Evolutionary conservation across 2,888 invertebrate genomes (phyloP), one percentile per base, ranked within the genome.

Genomic region (Rotaria magnacalcarata): DNA sequence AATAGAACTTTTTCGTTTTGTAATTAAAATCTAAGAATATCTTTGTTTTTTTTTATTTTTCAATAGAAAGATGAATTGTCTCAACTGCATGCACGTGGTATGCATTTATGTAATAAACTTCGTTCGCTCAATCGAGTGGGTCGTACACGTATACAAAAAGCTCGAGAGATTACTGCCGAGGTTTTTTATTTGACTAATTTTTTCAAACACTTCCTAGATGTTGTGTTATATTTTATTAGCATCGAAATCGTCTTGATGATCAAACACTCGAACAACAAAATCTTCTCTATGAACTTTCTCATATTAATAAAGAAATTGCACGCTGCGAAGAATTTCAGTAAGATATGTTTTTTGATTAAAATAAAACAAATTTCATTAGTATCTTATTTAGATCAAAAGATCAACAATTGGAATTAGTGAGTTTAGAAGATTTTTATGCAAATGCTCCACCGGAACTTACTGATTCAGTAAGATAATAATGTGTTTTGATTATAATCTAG

Each of bases 301-400:
- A 97, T 92, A 92, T 97, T 41, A 94, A 96, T 88, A 95, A 96
- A 89, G 97, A 97, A 93, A 96, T 96, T n/a, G 94, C 95, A 41
- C 96, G 96, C 89, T 97, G 97, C 90, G 93, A 96, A 87, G 95
- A 96, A 90, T 97, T 96, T 90, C 96, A 96, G 94, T 94, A 91
- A 90, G 93, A 88, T 27, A 4, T 14, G 0, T 67, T 54, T 84
- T 27, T 50, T 27, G 16, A 27, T 34, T 11, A 67, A n/a, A 67
- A 34, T 5, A 2, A 34, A 34, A n/a, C 87, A 60, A 6, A 21
- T 5, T 34, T 34, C 5, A 34, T 27, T 27, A 67, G 0, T 27
- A 47, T 86, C 80, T 87, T 88, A 89, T 90, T 27, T 89, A 94
- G 94, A 90, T 96, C 96, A 19, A 95, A 95, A 90, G 96, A 97